Conservation (phyloP, 2,797 vertebrate genomes). For the Bovichtus diacanthus region DNA sequence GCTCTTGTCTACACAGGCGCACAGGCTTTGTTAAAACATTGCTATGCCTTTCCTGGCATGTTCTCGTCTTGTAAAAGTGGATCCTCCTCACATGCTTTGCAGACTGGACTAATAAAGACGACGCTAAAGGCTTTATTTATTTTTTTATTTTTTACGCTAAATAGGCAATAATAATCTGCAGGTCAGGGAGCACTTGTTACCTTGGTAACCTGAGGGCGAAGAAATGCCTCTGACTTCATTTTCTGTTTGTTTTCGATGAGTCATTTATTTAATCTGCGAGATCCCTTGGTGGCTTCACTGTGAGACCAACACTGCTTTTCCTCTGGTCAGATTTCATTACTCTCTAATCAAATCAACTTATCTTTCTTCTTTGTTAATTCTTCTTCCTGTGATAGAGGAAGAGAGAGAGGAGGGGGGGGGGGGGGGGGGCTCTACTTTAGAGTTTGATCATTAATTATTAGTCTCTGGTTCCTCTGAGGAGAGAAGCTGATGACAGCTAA, state of each 20-base stretch:
- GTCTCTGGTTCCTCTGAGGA: conserved; percentile 83
- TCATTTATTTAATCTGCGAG: conserved; percentile 53
- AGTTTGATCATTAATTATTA: conserved; percentile 89
- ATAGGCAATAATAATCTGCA: conserved; percentile 63
- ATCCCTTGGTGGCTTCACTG: conserved; percentile 12
- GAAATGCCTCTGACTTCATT: conserved; percentile 33
- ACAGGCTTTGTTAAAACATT: conserved; percentile 69
- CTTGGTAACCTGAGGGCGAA: conserved; percentile 46
- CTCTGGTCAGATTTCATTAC: conserved; percentile 62
- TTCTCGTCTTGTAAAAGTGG: conserved; percentile 41
- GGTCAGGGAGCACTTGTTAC: conserved; percentile 41
- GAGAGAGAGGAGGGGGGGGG: conserved; percentile 36
- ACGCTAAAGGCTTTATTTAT: conserved; percentile 20
- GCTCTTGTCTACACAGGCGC: conserved; percentile 68
- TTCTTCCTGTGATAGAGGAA: conserved; percentile 39
- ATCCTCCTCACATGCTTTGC: conserved; percentile 34
- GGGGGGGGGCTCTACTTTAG: conserved; percentile 64
- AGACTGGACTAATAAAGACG: conserved; percentile 52
- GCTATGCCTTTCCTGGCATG: conserved; percentile 58
- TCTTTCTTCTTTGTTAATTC: conserved; percentile 58
- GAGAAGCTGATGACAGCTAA: conserved; percentile 88
- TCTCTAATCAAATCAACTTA: conserved; percentile 47
- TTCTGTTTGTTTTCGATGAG: conserved; percentile 42
- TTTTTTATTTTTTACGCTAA: conserved; percentile 34
- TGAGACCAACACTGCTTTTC: conserved; percentile 24